Evolutionary conservation across 2,113 vertebrate species (phyloP), one percentile per base, ranked within the genome.

Genomic region (Cyprinodon tularosa): DNA sequence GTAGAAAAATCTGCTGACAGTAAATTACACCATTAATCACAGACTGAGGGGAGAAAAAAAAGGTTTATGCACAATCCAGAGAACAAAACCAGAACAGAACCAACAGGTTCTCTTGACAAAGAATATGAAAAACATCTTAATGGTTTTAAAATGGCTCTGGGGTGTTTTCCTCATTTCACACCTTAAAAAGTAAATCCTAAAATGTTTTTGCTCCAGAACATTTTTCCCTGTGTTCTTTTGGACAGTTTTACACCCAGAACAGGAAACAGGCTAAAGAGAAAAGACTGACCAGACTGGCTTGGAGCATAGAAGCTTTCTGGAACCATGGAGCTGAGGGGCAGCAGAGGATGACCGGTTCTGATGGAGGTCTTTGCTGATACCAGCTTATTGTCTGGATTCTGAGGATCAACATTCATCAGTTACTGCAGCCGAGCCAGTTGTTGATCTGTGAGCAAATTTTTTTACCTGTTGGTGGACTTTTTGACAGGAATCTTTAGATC

Each of bases 1-100:
- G 90, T 72, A 45, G 85, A 90, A 47, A 93, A 64, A 78, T 92
- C 95, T 94, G 83, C 71, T 36, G 59, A 80, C 38, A 76, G 50
- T 15, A 65, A 64, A 38, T 15, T 17, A 76, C 5, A 17, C 4
- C 48, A 14, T 39, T 61, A 7, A 4, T 8, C 15, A 9, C 6
- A 57, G 5, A 2, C n/a, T 57, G 20, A 57, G 17, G 9, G 17
- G 14, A 57, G 2, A 9, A 20, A 57, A 17, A 53, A 57, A 17
- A 53, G 12, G 29, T 29, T 29, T 29, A 15, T 15, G 20, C 4
- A 68, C 62, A 7, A 36, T 15, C 11, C 63, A 14, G 6, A 12
- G 37, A 8, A 38, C 57, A 39, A 8, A 74, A 60, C 3, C 36
- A 60, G 65, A 39, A 59, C 44, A 20, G 37, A 57, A 59, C 12